Conservation (phyloP, 1,140 invertebrate species). For the Asbolus verrucosus region DNA sequence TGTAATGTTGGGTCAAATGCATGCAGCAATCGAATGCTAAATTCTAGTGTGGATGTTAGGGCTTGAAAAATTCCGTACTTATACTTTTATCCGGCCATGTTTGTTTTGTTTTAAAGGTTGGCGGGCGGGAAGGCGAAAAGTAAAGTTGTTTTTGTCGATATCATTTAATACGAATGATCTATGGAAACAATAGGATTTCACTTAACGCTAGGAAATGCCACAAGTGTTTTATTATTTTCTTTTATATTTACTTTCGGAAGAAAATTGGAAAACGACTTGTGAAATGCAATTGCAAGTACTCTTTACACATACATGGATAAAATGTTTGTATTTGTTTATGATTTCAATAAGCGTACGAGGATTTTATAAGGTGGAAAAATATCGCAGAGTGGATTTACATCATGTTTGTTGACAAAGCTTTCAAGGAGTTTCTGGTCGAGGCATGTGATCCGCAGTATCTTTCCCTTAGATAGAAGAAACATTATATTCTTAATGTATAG, state of each 20-base stretch:
- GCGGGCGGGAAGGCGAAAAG: too few species aligned
- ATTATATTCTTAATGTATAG: constrained; percentile 17
- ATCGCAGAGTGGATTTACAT: constrained; percentile 31
- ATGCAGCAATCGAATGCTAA: too few species aligned
- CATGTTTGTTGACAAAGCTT: constrained; percentile 34
- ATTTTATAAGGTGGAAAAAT: constrained; percentile 38
- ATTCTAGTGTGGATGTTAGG: too few species aligned
- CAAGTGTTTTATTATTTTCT: constrained; percentile 1
- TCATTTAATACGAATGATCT: too few species aligned
- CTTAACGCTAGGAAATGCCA: too few species aligned
- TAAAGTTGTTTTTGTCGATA: too few species aligned
- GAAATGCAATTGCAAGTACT: constrained; percentile 32
- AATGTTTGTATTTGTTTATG: constrained; percentile 38
- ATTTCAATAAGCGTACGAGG: constrained; percentile 32
- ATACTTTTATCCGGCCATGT: too few species aligned
- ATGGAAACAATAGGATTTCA: too few species aligned
- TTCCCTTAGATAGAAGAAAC: constrained; percentile 21
- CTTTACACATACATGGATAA: constrained; percentile 17
- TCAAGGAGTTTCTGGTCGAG: constrained; percentile 28
- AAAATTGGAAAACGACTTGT: constrained; percentile 30
- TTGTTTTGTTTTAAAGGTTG: too few species aligned
- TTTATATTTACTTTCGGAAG: background rate
- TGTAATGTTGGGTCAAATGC: too few species aligned
- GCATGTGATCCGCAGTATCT: constrained; percentile 20
- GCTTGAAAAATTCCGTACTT: too few species aligned